Evolutionary conservation across 2,797 vertebrate species (phyloP).

Genomic region (Lindbergichthys nudifrons): DNA sequence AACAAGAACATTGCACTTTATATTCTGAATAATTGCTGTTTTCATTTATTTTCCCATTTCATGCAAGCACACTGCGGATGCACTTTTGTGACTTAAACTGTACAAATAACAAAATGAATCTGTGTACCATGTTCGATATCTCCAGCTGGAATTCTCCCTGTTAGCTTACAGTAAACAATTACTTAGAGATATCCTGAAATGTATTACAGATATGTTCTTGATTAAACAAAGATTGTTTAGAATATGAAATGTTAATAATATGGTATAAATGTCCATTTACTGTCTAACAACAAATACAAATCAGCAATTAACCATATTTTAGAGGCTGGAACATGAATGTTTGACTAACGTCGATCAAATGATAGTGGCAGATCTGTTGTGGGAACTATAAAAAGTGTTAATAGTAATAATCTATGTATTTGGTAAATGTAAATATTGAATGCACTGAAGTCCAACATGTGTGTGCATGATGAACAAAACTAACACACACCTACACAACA

Average conservation of each 20-base stretch:
- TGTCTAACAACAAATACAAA: too few species aligned
- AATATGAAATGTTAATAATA: not conserved
- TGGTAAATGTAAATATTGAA: not conserved
- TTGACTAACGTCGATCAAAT: not conserved
- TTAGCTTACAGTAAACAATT: not conserved
- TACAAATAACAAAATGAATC: not conserved
- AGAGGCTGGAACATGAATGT: too few species aligned
- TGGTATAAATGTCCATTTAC: too few species aligned
- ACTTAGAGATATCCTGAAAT: not conserved
- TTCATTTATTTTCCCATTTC: not conserved
- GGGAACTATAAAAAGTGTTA: not conserved
- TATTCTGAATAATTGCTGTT: not conserved
- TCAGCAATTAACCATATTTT: too few species aligned
- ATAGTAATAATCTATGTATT: not conserved
- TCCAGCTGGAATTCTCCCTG: not conserved
- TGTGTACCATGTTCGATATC: not conserved
- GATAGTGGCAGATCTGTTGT: not conserved
- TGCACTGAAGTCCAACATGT: not conserved
- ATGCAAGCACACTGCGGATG: not conserved
- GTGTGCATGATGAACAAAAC: not conserved
- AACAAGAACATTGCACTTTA: not conserved
- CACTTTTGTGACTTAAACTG: conserved; percentile 3
- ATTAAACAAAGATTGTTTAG: too few species aligned
- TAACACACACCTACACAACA: conserved; percentile 18
- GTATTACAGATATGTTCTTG: too few species aligned